Base-by-base conservation (phyloP, 2,113 vertebrate genomes). In the Chloropsis hardwickii region DNA sequence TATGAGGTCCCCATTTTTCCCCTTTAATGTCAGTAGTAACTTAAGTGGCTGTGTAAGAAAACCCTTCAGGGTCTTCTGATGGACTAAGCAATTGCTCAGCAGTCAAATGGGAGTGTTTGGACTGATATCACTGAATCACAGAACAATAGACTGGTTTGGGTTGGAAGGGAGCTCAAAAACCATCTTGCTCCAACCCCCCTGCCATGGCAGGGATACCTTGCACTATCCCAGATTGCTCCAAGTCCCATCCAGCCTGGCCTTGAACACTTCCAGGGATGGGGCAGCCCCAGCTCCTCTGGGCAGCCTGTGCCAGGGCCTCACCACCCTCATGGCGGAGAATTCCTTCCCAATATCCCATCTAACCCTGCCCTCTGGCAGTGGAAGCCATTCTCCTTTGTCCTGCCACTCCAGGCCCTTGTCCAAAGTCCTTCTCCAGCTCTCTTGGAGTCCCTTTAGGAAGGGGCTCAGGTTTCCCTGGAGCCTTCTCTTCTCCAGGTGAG, bases 141-240 rank as follows among this genome's bases (percentile, higher is more conserved):
- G 29, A 48, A 31, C 13, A 29, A 58, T 1, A 17, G 29, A 31
- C 11, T 76, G 37, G 17, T 67, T 42, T 50, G 51, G 51, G 10
- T 60, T 33, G 53, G 72, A 57, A 50, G 17, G 37, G 21, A 66
- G 10, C 27, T 44, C 71, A 35, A 31, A 50, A 29, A 3, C 9
- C 37, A 44, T 58, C 44, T 31, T 1, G 0, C 66, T 67, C 44
- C 37, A 66, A 23, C 7, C 2, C 5, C 20, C n/a, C 37, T 31
- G 21, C 25, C 21, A 5, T 2, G 21, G 0, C 51, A 76, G 35
- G 31, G 25, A 58, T 21, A 3, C 5, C 13, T 76, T 25, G 20
- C 51, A 66, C 44, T 7, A 4, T 0, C 0, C 15, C 53, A 58
- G 37, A 17, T 4, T 19, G 23, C 10, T 57, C 37, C 35, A 42